Evolutionary conservation across 2,797 vertebrate genomes (phyloP).

Genomic region (Alosa sapidissima): DNA sequence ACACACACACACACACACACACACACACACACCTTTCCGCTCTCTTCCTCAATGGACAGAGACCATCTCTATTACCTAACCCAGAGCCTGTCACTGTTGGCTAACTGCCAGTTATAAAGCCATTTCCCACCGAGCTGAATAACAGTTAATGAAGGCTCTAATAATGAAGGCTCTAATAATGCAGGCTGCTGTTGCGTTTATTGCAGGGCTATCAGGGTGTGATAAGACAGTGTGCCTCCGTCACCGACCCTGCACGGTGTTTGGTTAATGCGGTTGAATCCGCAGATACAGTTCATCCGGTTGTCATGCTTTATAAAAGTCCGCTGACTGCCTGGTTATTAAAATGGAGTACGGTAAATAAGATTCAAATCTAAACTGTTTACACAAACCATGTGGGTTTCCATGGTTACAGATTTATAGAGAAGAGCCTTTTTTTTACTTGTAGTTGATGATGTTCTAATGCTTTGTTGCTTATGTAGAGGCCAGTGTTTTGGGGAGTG

Average conservation of each 20-base stretch:
- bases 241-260: background rate
- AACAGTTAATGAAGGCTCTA: background rate
- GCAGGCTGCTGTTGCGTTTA: background rate
- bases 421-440: background rate
- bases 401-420: background rate
- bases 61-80: background rate
- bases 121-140: background rate
- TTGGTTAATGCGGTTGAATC: background rate
- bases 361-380: background rate
- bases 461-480: background rate
- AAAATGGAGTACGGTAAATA: background rate
- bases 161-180: background rate
- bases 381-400: background rate
- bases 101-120: background rate
- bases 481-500: too few species aligned
- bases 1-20: too few species aligned
- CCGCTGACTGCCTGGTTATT: background rate
- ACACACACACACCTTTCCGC: background rate
- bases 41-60: background rate
- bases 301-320: background rate
- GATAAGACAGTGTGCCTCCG: background rate
- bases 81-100: background rate
- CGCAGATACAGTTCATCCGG: background rate
- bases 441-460: background rate
- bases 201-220: background rate